These are phyloP conservation scores for Cichlasoma orientale DNA, from an alignment of 2,797 vertebrate genomes.

Conservation along the genomic window DNA sequence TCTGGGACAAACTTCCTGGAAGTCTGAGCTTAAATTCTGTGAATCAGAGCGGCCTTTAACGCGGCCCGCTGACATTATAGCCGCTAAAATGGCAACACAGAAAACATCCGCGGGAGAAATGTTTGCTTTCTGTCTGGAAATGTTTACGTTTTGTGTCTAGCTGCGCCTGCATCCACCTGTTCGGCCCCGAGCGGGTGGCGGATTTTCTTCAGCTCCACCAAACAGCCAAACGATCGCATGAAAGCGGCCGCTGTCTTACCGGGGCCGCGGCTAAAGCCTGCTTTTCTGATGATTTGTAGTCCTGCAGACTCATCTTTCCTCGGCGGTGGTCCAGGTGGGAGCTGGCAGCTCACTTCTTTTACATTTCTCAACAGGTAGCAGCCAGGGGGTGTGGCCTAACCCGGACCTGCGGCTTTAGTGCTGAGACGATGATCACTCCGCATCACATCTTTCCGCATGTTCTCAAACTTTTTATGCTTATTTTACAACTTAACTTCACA, in stretches of 20 bases:
- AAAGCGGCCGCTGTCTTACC: slow-evolving; percentile 49
- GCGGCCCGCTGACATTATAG: not conserved
- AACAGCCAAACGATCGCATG: not conserved
- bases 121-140: not conserved
- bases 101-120: too few relatives aligned
- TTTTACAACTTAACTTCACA: too few relatives aligned
- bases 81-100: not conserved
- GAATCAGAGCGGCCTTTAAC: not conserved
- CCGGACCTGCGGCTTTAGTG: slow-evolving; percentile 29
- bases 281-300: slow-evolving; percentile 62
- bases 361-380: slow-evolving; percentile 15
- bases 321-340: not conserved
- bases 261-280: slow-evolving; percentile 24
- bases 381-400: slow-evolving; percentile 56
- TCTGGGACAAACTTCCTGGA: not conserved
- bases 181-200: not conserved
- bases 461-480: not conserved
- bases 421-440: slow-evolving; percentile 6
- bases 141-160: too few relatives aligned
- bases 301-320: slow-evolving; percentile 78
- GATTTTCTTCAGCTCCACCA: not conserved
- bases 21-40: not conserved
- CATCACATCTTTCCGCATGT: accelerated
- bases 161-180: slow-evolving; percentile 1
- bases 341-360: too few relatives aligned